Evolutionary conservation across 2,888 invertebrate species (phyloP).

Genomic region (Gari tellinella): DNA sequence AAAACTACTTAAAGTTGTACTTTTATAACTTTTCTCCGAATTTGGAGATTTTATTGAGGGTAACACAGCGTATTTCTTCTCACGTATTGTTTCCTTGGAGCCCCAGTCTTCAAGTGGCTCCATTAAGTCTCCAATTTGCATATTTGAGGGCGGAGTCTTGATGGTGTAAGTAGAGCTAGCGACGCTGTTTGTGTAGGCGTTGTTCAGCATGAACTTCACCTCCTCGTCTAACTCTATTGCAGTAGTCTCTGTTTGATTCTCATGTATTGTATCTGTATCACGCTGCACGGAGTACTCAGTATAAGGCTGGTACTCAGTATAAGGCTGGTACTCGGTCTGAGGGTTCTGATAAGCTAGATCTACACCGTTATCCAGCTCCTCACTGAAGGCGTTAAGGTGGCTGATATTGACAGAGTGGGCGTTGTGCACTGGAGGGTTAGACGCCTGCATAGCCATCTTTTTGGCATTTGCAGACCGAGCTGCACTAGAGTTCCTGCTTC

Average conservation of each 20-base stretch:
- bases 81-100: conserved; percentile 49
- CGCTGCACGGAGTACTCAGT: background rate
- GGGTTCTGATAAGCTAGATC: background rate
- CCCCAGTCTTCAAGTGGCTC: conserved; percentile 64
- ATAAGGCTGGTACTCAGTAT: too few relatives aligned
- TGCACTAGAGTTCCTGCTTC: conserved; percentile 31
- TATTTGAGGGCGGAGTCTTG: conserved; percentile 50
- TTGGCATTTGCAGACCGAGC: conserved; percentile 1
- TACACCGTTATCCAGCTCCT: background rate
- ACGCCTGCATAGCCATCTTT: background rate
- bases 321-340: background rate
- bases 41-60: conserved; percentile 63
- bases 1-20: conserved; percentile 1
- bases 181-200: conserved; percentile 42
- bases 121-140: conserved; percentile 62
- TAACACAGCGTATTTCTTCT: conserved; percentile 72
- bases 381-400: background rate
- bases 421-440: background rate
- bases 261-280: background rate
- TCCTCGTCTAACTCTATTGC: conserved; percentile 45
- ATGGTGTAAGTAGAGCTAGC: conserved; percentile 26
- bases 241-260: conserved; percentile 16
- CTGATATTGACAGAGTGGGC: background rate
- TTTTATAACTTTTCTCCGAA: conserved; percentile 20
- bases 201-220: conserved; percentile 48